phyloP scores from a whole-genome alignment of 2,888 invertebrate genomes.

The Lymantria monacha region DNA sequence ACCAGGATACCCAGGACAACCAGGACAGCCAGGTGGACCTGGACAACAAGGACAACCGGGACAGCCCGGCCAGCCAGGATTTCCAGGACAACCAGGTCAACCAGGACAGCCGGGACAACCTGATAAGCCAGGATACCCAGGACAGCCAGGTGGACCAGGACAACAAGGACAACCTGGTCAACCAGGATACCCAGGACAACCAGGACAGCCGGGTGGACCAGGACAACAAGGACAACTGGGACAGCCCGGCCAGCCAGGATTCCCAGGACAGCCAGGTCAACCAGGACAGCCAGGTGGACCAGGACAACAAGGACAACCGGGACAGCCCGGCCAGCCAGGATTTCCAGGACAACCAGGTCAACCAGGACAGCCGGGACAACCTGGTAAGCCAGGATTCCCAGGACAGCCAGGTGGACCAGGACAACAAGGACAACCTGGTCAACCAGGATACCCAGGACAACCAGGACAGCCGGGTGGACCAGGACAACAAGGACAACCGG shows the following conservation, averaged over 20 bases:
- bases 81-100: conserved; percentile 12
- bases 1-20: not conserved
- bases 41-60: conserved; percentile 4
- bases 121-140: conserved; percentile 31
- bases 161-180: conserved; percentile 29
- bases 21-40: conserved; percentile 3
- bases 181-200: conserved; percentile 25
- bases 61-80: conserved; percentile 29
- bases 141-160: conserved; percentile 38
- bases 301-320: conserved; percentile 5
- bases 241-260: conserved; percentile 38
- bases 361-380: conserved; percentile 5
- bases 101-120: conserved; percentile 9
- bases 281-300: conserved; percentile 1
- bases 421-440: conserved; percentile 31
- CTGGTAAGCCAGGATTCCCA: conserved; percentile 2
- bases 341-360: conserved; percentile 1
- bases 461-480: too few relatives aligned
- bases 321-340: conserved; percentile 2
- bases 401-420: conserved; percentile 6
- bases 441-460: conserved; percentile 11
- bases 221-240: conserved; percentile 35
- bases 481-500: too few relatives aligned
- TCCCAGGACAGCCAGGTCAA: conserved; percentile 1
- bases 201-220: conserved; percentile 23